Conservation (phyloP, 2,888 invertebrate genomes). For the Leptopilina drosophilae region DNA sequence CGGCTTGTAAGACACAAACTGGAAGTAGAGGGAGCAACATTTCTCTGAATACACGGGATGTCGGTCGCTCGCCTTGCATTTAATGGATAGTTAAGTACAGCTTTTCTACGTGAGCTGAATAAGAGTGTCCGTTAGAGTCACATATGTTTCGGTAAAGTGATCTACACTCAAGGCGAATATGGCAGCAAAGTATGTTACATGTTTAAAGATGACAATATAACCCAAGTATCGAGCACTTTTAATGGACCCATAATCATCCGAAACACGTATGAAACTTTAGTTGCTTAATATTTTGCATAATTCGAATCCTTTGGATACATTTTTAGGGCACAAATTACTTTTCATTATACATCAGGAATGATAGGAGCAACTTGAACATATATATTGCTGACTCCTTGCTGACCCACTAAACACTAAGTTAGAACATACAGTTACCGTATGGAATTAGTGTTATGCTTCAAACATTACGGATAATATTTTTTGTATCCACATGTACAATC, state of each 20-base stretch:
- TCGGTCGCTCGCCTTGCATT: conserved; percentile 64
- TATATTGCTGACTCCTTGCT: no score
- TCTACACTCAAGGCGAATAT: conserved; percentile 19
- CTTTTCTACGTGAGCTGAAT: conserved; percentile 72
- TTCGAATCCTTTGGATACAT: no score
- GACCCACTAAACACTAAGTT: no score
- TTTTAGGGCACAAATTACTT: no score
- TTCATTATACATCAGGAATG: no score
- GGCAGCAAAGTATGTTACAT: not conserved
- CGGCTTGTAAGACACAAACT: conserved; percentile 1
- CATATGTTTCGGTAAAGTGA: conserved; percentile 57
- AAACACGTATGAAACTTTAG: conserved; percentile 49
- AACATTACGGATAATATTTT: no score
- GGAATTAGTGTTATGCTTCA: no score
- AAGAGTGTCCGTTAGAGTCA: conserved; percentile 54
- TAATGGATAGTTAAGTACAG: conserved; percentile 75
- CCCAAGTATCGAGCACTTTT: conserved; percentile 11
- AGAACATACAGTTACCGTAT: no score
- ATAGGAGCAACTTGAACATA: no score
- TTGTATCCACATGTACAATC: no score
- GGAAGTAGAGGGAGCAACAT: no score
- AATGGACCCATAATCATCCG: conserved; percentile 36
- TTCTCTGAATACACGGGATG: conserved; percentile 44
- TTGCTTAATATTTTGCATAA: conserved; percentile 11
- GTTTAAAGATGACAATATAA: not conserved